A percentile compares a stretch with the other conserved stretches of the same genome.
These are phyloP conservation scores for Amaurobius ferox DNA, from an alignment of 2,888 invertebrate genomes.

Conservation along the genomic window DNA sequence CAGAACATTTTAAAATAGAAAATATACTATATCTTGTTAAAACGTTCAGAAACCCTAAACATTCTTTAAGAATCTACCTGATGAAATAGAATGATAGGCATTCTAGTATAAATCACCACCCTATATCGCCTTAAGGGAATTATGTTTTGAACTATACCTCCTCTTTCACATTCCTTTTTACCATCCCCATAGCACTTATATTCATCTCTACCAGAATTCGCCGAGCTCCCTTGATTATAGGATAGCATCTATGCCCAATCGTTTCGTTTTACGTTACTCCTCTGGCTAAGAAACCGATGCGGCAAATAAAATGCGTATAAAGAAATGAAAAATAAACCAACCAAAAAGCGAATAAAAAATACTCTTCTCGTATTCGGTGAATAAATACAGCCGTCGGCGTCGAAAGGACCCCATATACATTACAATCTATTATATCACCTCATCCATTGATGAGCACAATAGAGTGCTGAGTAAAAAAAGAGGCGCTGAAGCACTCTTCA, in stretches of 20 bases:
- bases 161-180: not conserved
- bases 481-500: slow-evolving; percentile 29
- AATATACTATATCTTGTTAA: too few species aligned
- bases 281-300: slow-evolving; percentile 54
- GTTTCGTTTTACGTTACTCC: slow-evolving; percentile 48
- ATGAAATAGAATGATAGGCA: too few species aligned
- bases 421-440: slow-evolving; percentile 68
- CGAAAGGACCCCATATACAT: slow-evolving; percentile 61
- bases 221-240: slow-evolving; percentile 37
- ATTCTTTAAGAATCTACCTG: too few species aligned
- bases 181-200: not conserved
- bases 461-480: slow-evolving; percentile 14
- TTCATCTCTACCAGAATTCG: not conserved
- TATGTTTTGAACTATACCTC: too few species aligned
- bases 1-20: too few species aligned
- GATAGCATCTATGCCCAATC: slow-evolving; percentile 21
- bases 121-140: too few species aligned
- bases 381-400: slow-evolving; percentile 64
- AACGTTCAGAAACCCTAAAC: too few species aligned
- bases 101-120: too few species aligned
- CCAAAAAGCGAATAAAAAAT: slow-evolving; percentile 17
- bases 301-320: not conserved
- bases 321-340: not conserved
- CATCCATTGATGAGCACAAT: slow-evolving; percentile 41
- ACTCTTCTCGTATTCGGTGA: slow-evolving; percentile 22